Evolutionary conservation across 2,797 vertebrate species (phyloP), one percentile per base, ranked within the genome.

Genomic region (Lithobates sylvaticus): DNA sequence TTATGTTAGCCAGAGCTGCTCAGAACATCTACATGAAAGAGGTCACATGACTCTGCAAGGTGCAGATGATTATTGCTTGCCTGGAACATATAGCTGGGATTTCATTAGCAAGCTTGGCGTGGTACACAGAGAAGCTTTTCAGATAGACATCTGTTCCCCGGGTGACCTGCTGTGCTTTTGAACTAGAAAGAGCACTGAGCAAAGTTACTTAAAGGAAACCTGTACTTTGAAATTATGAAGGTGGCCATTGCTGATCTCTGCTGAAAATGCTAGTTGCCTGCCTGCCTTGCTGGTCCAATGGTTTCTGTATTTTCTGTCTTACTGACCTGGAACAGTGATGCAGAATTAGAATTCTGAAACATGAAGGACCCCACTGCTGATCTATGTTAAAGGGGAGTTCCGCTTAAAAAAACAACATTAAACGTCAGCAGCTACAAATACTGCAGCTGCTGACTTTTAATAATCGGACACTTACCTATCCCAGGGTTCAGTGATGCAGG

Each of bases 11-110:
- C 34, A 54, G 65, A 65, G 1, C 73, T 18, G 34, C n/a, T 76
- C 64, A 9, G 18, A n/a, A 39, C 54, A 39, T 67, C 68, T 65
- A 68, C 74, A 58, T 77, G 72, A 76, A 83, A 76, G 81, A 64
- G 36, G 27, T 27, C 13, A 29, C 23, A 44, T 39, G 26, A 54
- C 27, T 47, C 78, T 42, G 39, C 27, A 50, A 79, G 74, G 82
- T 67, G 81, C 29, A 75, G 16, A 81, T 54, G 70, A 44, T 61
- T 58, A 72, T 58, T 77, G n/a, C n/a, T 42, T 44, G 32, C 42
- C 70, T 72, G 23, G 29, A 81, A 47, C 70, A 32, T 61, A 72
- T 69, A 27, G 26, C 32, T 12, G 34, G 26, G 10, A 70, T 80
- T 50, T 50, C 67, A 70, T 70, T 32, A 69, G 65, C 13, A 12